These are phyloP conservation scores for Uria aalge DNA, from an alignment of 2,113 vertebrate genomes.

Conservation along the genomic window DNA sequence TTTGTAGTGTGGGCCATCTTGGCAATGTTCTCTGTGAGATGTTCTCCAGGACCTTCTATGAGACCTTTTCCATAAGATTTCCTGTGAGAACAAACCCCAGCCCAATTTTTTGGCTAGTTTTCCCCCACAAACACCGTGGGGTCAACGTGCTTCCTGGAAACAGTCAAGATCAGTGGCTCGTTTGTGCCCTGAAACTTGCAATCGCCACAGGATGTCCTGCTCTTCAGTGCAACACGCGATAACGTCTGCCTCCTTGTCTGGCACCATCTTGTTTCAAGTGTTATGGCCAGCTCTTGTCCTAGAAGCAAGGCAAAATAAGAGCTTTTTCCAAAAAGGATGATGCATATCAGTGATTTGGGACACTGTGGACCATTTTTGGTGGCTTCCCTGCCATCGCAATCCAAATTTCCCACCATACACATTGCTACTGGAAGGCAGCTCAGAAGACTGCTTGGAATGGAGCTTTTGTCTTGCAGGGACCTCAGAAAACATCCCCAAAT, in stretches of 20 bases:
- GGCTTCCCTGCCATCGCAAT: not conserved
- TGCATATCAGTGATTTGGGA: not conserved
- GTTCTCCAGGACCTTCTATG: not conserved
- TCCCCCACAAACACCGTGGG: not conserved
- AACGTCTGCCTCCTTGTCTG: not conserved
- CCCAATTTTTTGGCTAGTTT: not conserved
- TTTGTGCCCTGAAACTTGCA: not conserved
- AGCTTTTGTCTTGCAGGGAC: not conserved
- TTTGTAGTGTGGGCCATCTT: not conserved
- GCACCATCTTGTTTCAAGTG: not conserved
- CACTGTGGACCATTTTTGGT: not conserved
- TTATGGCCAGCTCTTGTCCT: not conserved
- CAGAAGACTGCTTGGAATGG: not conserved
- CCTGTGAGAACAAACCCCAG: not conserved
- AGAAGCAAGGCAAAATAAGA: not conserved
- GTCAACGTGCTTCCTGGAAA: rapidly evolving
- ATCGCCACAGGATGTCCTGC: not conserved
- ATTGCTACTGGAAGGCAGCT: not conserved
- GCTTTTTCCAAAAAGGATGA: not conserved
- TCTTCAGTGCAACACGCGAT: rapidly evolving
- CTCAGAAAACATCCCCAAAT: not conserved
- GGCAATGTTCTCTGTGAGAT: not conserved
- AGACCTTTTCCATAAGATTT: not conserved
- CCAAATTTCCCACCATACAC: not conserved
- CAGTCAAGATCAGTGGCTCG: rapidly evolving